Percentiles rank a stretch among this genome's conserved stretches.
Conservation (phyloP, 1,140 invertebrate species). For the Dolichoris vasculosae region DNA sequence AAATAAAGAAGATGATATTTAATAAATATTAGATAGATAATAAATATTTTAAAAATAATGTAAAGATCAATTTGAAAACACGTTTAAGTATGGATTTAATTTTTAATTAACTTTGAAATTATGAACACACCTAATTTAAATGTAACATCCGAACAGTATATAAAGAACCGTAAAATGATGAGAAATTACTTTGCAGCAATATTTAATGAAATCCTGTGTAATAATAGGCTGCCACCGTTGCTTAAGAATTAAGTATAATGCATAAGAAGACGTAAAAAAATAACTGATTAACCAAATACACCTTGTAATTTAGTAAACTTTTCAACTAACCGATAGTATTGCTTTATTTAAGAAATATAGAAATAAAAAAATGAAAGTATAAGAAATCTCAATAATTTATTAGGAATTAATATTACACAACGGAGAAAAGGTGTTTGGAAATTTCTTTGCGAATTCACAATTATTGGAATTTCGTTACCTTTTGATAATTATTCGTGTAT, state of each 20-base stretch:
- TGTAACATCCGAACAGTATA: neutral
- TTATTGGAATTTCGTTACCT: neutral
- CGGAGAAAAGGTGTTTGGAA: neutral
- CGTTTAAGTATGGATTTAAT: too few species aligned
- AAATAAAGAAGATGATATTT: too few species aligned
- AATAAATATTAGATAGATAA: too few species aligned
- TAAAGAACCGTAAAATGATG: neutral
- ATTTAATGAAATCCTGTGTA: neutral
- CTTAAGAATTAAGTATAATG: neutral
- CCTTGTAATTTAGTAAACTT: neutral
- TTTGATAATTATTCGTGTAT: neutral
- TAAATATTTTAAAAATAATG: too few species aligned
- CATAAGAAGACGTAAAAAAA: neutral
- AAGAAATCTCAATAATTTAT: slow-evolving; percentile 6
- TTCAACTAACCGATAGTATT: neutral
- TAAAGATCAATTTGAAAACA: neutral
- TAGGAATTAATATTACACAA: neutral
- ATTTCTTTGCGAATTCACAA: neutral
- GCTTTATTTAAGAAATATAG: neutral
- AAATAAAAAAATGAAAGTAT: neutral
- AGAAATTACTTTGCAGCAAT: neutral
- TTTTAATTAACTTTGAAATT: too few species aligned
- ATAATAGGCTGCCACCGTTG: neutral
- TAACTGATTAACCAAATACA: neutral
- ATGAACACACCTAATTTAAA: neutral